Evolutionary conservation across 2,113 vertebrate genomes (phyloP).

Genomic region (Callopanchax toddi): DNA sequence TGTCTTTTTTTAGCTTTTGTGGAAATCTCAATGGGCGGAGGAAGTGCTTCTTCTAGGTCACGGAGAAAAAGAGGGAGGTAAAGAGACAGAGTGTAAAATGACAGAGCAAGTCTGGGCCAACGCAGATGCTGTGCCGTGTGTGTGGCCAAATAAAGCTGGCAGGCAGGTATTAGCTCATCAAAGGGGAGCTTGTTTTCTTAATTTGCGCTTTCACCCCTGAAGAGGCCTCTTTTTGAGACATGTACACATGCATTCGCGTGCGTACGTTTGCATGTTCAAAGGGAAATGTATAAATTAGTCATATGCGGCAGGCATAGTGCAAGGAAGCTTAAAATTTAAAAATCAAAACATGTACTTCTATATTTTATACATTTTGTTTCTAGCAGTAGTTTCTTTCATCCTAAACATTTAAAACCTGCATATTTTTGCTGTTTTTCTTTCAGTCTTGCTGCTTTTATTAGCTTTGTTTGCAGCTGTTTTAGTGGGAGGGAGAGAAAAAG

Average conservation of each 20-base stretch:
- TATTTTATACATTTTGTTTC: too few species aligned
- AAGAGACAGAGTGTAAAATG: constrained; percentile 28
- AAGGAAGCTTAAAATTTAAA: too few species aligned
- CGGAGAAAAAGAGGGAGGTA: constrained; percentile 20
- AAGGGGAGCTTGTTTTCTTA: constrained; percentile 38
- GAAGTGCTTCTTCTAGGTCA: constrained; percentile 75
- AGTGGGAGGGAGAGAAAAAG: neutral
- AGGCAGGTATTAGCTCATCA: constrained; percentile 56
- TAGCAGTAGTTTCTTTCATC: neutral
- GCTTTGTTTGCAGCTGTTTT: constrained; percentile 6
- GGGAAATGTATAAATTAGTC: neutral
- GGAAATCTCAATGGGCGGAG: constrained; percentile 62
- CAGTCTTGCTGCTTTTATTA: neutral
- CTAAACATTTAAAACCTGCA: neutral
- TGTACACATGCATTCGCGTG: neutral
- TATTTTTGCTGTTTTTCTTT: neutral
- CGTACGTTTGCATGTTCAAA: too few species aligned
- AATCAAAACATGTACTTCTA: too few species aligned
- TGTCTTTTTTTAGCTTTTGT: constrained; percentile 68
- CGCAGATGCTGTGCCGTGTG: constrained; percentile 45
- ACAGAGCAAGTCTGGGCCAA: constrained; percentile 48
- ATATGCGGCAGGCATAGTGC: neutral
- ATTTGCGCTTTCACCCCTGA: constrained; percentile 30
- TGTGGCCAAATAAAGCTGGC: constrained; percentile 49
- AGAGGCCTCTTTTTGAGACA: neutral